A percentile compares a stretch with the other conserved stretches of the same genome.
These are phyloP conservation scores for Zygaena filipendulae DNA, from an alignment of 2,888 invertebrate genomes.

Conservation along the genomic window DNA sequence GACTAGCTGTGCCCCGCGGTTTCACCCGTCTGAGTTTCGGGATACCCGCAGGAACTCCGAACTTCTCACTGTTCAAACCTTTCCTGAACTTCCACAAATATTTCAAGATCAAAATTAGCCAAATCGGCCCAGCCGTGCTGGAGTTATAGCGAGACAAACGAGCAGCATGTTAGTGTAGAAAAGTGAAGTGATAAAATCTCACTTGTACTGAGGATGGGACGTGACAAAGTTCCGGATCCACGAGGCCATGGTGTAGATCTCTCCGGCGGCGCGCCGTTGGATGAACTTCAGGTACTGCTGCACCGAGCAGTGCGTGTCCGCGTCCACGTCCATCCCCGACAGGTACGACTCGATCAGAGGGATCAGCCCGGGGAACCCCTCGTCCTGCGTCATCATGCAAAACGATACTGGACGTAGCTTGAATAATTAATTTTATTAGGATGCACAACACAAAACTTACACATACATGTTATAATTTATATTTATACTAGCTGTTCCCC, in stretches of 20 bases:
- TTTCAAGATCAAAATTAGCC: too few relatives aligned
- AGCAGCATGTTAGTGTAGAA: background rate
- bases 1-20: too few relatives aligned
- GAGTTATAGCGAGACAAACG: background rate
- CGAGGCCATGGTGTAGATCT: conserved; percentile 91
- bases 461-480: too few relatives aligned
- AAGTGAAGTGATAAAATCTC: conserved; percentile 24
- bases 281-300: conserved; percentile 96
- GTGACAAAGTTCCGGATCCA: conserved; percentile 94
- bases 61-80: too few relatives aligned
- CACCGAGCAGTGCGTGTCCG: conserved; percentile 97
- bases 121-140: too few relatives aligned
- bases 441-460: too few relatives aligned
- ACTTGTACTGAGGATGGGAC: conserved; percentile 91
- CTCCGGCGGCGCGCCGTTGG: conserved; percentile 86
- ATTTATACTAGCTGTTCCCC: too few relatives aligned
- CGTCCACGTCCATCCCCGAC: conserved; percentile 96
- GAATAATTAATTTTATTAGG: conserved; percentile 2
- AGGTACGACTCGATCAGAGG: conserved; percentile 95
- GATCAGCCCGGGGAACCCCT: conserved; percentile 93
- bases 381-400: conserved; percentile 73
- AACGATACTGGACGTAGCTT: conserved; percentile 14
- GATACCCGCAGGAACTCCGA: too few relatives aligned
- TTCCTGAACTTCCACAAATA: too few relatives aligned
- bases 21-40: too few relatives aligned